These are phyloP conservation scores for Oryzias javanicus DNA, from an alignment of 2,113 vertebrate genomes.

Conservation along the genomic window DNA sequence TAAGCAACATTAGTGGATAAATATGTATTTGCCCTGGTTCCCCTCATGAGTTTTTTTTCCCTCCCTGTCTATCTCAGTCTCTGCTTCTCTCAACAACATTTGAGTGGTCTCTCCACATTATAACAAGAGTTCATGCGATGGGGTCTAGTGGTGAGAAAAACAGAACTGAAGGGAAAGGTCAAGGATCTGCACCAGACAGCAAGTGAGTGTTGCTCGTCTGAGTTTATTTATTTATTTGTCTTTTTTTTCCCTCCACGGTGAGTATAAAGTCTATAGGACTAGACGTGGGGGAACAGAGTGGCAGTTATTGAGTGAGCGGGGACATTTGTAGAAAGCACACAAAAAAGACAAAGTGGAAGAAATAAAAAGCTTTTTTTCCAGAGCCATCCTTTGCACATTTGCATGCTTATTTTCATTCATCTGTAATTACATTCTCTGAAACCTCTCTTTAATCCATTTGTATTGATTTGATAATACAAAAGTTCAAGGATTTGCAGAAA, in stretches of 20 bases:
- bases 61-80: constrained; percentile 17
- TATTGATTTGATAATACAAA: neutral
- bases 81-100: constrained; percentile 18
- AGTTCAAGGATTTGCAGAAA: neutral
- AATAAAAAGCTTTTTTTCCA: neutral
- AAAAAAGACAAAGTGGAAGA: constrained; percentile 12
- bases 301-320: constrained; percentile 5
- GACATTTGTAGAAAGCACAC: constrained; percentile 11
- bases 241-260: constrained; percentile 15
- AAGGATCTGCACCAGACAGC: constrained; percentile 47
- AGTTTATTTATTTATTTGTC: constrained; percentile 26
- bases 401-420: neutral
- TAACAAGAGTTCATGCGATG: constrained; percentile 40
- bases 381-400: neutral
- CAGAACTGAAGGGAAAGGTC: constrained; percentile 49
- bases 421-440: neutral
- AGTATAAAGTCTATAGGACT: constrained; percentile 38
- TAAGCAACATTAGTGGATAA: neutral
- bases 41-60: constrained; percentile 1
- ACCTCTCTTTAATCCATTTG: constrained; percentile 1
- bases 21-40: neutral
- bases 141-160: constrained; percentile 32
- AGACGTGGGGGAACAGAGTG: constrained; percentile 12
- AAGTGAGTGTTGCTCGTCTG: constrained; percentile 39
- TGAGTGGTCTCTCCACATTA: constrained; percentile 42